Percentiles rank a stretch among this genome's conserved stretches.
These are phyloP conservation scores for Toxonevra muliebris DNA, from an alignment of 2,888 invertebrate species.

Conservation along the genomic window DNA sequence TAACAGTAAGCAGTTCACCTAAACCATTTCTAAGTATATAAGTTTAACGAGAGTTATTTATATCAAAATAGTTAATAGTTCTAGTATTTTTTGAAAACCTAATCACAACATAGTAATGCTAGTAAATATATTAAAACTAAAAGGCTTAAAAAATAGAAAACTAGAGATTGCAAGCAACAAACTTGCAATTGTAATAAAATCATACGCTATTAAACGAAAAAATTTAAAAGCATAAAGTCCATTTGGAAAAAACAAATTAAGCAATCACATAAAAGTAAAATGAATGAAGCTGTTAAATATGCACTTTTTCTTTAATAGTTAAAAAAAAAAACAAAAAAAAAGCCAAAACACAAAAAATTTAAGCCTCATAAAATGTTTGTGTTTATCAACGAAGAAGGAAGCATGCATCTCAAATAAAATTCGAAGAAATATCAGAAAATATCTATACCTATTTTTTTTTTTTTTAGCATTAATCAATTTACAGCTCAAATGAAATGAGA, in stretches of 20 bases:
- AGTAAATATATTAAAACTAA: too few relatives aligned
- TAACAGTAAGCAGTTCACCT: too few relatives aligned
- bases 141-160: constrained; percentile 22
- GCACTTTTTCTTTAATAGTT: constrained; percentile 11
- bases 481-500: constrained; percentile 5
- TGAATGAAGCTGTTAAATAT: constrained; percentile 20
- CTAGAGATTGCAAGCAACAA: constrained; percentile 54
- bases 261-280: constrained; percentile 25
- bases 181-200: constrained; percentile 44
- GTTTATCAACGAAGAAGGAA: too few relatives aligned
- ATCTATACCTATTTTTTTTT: not conserved
- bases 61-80: too few relatives aligned
- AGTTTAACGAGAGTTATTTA: too few relatives aligned
- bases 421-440: not conserved
- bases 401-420: not conserved
- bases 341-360: constrained; percentile 12
- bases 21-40: too few relatives aligned
- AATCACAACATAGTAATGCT: too few relatives aligned
- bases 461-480: constrained; percentile 10
- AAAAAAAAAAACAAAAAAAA: constrained; percentile 2
- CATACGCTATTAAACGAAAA: not conserved
- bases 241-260: constrained; percentile 19
- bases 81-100: too few relatives aligned
- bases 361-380: too few relatives aligned
- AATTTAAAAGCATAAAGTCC: not conserved